Evolutionary conservation across 2,888 invertebrate species (phyloP).

Genomic region (Xestia xanthographa): DNA sequence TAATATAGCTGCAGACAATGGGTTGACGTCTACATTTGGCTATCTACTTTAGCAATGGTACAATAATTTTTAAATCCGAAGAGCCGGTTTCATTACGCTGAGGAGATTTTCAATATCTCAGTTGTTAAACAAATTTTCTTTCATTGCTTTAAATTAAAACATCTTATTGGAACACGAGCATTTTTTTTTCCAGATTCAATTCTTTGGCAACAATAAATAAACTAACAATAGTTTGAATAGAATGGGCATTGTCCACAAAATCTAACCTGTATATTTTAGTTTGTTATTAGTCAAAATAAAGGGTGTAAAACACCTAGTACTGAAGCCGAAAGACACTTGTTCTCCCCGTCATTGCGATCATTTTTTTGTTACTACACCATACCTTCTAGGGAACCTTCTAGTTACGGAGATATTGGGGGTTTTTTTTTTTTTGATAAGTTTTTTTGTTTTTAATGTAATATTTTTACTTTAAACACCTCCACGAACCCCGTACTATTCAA

Average conservation of each 20-base stretch:
- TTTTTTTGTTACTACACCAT: too few relatives aligned
- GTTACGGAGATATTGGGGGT: too few relatives aligned
- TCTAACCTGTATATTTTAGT: too few relatives aligned
- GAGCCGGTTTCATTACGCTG: neutral
- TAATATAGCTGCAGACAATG: slow-evolving; percentile 48
- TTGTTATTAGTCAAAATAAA: too few relatives aligned
- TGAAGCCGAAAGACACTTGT: too few relatives aligned
- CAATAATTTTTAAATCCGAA: slow-evolving; percentile 18
- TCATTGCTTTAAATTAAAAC: slow-evolving; percentile 1
- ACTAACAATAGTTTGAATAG: neutral
- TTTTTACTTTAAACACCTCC: too few relatives aligned
- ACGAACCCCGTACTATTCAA: too few relatives aligned
- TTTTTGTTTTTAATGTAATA: too few relatives aligned
- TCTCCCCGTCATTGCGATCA: too few relatives aligned
- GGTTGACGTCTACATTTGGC: slow-evolving; percentile 29
- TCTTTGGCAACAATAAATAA: neutral
- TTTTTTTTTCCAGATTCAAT: neutral
- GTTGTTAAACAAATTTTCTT: neutral
- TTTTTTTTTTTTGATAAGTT: too few relatives aligned
- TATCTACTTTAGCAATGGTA: slow-evolving; percentile 23
- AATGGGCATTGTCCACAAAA: neutral
- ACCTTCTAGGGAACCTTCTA: too few relatives aligned
- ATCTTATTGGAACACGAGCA: neutral
- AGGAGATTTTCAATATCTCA: slow-evolving; percentile 8
- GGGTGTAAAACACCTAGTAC: too few relatives aligned